phyloP scores from a whole-genome alignment of 1,140 invertebrate genomes.

The Hydropsyche tenuis region DNA sequence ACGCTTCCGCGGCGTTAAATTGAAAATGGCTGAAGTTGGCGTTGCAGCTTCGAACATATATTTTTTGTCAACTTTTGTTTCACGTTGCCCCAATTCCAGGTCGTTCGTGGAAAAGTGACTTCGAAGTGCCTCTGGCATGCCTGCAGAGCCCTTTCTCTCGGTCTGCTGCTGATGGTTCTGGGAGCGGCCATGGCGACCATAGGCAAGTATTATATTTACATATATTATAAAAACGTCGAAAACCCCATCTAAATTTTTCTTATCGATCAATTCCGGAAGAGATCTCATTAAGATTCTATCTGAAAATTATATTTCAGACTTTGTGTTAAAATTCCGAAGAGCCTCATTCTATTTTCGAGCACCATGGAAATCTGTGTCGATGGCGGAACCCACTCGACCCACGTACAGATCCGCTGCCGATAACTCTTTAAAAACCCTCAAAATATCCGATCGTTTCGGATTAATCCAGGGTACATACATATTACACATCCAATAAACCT shows the following conservation, averaged over 20 bases:
- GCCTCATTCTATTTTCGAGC: too few species aligned
- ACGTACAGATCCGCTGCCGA: neutral
- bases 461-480: neutral
- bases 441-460: neutral
- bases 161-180: constrained; percentile 81
- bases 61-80: constrained; percentile 6
- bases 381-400: neutral
- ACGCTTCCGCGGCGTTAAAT: neutral
- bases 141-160: constrained; percentile 84
- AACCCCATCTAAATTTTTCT: too few species aligned
- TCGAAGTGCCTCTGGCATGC: constrained; percentile 88
- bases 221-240: too few species aligned
- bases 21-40: constrained; percentile 6
- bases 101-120: constrained; percentile 83
- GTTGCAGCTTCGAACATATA: neutral
- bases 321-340: too few species aligned
- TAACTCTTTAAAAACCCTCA: constrained; percentile 2
- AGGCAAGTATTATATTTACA: constrained; percentile 70
- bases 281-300: too few species aligned
- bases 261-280: too few species aligned
- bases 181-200: constrained; percentile 91
- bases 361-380: too few species aligned
- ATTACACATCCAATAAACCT: too few species aligned
- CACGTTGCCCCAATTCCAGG: constrained; percentile 57
- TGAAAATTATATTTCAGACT: too few species aligned